phyloP scores from a whole-genome alignment of 2,113 vertebrate species.

The Dasyurus viverrinus region DNA sequence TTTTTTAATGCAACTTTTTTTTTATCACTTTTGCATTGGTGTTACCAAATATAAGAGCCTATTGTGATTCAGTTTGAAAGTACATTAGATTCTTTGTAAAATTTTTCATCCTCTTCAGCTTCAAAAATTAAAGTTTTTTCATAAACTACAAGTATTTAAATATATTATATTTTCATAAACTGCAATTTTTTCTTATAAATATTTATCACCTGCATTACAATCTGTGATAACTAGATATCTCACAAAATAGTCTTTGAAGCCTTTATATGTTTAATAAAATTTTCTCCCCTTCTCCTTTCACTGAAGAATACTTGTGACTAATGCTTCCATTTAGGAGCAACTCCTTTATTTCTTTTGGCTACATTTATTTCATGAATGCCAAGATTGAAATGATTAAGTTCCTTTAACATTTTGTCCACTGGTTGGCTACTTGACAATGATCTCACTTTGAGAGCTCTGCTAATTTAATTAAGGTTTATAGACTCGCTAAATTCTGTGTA shows the following conservation, averaged over 20 bases:
- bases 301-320: constrained; percentile 20
- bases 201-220: neutral
- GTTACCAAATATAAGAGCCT: neutral
- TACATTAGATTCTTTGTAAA: neutral
- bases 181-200: neutral
- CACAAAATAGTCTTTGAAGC: neutral
- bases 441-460: constrained; percentile 50
- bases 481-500: neutral
- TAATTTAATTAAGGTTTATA: constrained; percentile 47
- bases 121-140: neutral
- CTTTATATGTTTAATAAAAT: neutral
- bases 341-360: neutral
- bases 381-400: neutral
- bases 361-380: neutral
- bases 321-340: neutral
- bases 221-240: neutral
- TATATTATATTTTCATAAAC: neutral
- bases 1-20: neutral
- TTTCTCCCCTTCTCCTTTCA: neutral
- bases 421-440: neutral
- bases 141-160: neutral
- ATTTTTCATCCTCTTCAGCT: neutral
- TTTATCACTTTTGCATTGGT: neutral
- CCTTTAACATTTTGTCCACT: neutral
- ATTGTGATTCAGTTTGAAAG: neutral